Percentiles rank a stretch among this genome's conserved stretches.
Conservation (phyloP, 2,888 invertebrate species). For the Ormyrus thymus region DNA sequence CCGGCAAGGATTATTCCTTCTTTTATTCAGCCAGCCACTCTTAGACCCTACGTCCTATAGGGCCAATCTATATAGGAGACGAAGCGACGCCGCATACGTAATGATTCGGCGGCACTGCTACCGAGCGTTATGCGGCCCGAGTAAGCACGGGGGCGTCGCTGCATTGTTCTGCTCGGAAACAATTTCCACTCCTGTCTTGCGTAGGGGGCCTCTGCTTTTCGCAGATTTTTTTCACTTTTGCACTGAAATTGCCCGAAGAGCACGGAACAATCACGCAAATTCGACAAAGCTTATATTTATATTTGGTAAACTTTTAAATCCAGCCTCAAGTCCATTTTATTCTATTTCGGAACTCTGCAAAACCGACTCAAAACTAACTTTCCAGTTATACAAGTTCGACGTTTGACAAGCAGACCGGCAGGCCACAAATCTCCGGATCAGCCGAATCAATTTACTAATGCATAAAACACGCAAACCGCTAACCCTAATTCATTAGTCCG, state of each 20-base stretch:
- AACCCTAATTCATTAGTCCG: slow-evolving; percentile 50
- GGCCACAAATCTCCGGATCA: slow-evolving; percentile 49
- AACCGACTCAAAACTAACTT: too few species aligned
- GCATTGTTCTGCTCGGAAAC: slow-evolving; percentile 52
- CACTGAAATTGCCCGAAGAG: too few species aligned
- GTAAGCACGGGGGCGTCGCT: background rate
- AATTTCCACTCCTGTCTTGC: slow-evolving; percentile 17
- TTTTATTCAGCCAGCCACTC: background rate
- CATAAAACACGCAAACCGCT: slow-evolving; percentile 48
- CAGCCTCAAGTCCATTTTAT: too few species aligned
- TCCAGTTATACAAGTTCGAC: background rate
- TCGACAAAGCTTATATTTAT: too few species aligned
- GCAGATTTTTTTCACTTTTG: too few species aligned
- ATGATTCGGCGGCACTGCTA: slow-evolving; percentile 58
- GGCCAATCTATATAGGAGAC: slow-evolving; percentile 48
- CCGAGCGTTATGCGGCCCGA: background rate
- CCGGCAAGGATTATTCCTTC: background rate
- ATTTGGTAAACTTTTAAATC: too few species aligned
- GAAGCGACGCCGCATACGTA: slow-evolving; percentile 67
- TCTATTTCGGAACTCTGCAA: too few species aligned
- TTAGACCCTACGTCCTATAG: slow-evolving; percentile 25
- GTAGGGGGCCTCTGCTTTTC: too few species aligned
- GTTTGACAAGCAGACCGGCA: slow-evolving; percentile 2
- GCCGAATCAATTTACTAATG: slow-evolving; percentile 51
- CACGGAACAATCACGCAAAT: too few species aligned